These are phyloP conservation scores for Marmota monax DNA, from an alignment of 2,113 vertebrate species.

Conservation along the genomic window DNA sequence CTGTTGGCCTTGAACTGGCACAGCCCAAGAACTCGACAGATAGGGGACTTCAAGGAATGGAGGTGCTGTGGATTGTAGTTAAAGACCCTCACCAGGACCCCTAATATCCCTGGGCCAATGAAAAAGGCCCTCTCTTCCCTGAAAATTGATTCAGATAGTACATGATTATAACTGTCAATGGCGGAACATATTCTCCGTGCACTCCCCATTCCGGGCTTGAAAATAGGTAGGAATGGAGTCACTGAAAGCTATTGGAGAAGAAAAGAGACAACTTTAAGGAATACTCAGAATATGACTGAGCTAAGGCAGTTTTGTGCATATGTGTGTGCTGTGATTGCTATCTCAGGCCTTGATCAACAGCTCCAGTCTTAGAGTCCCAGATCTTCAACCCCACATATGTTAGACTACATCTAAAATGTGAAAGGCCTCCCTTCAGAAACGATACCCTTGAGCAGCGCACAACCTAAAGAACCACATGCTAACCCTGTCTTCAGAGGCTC, in stretches of 20 bases:
- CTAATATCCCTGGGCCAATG: background rate
- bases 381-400: background rate
- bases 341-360: background rate
- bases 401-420: background rate
- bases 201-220: background rate
- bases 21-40: background rate
- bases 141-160: background rate
- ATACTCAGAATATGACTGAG: too few species aligned
- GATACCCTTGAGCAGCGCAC: background rate
- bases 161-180: background rate
- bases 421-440: background rate
- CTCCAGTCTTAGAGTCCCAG: background rate
- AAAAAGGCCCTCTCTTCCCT: background rate
- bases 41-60: background rate
- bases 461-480: background rate
- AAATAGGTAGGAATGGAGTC: background rate
- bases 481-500: background rate
- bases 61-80: too few species aligned
- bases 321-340: background rate
- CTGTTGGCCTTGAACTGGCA: background rate
- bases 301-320: too few species aligned
- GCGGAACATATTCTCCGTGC: background rate
- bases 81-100: background rate
- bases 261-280: background rate
- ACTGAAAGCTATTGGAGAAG: background rate